Evolutionary conservation across 2,113 vertebrate genomes (phyloP).

Genomic region (Oncorhynchus keta): DNA sequence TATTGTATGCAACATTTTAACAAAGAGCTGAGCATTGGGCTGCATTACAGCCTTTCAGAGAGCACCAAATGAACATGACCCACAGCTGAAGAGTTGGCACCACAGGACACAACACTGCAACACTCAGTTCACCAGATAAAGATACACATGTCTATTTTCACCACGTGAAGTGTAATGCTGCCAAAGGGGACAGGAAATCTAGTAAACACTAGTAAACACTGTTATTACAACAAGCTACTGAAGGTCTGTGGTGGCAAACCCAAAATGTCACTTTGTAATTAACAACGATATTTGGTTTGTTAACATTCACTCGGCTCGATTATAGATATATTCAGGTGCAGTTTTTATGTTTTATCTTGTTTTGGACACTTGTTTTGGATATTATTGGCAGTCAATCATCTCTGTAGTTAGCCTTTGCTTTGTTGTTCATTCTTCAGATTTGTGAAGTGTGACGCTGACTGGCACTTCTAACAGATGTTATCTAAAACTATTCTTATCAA

Average conservation of each 20-base stretch:
- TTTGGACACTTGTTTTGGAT: neutral
- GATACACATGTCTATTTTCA: conserved; percentile 38
- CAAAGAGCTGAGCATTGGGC: too few relatives aligned
- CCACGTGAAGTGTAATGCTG: conserved; percentile 14
- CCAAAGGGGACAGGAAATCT: conserved; percentile 34
- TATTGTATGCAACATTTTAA: too few relatives aligned
- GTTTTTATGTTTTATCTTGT: neutral
- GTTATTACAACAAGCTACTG: conserved; percentile 28
- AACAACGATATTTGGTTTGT: conserved; percentile 30
- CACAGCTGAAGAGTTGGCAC: too few relatives aligned
- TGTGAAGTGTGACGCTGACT: too few relatives aligned
- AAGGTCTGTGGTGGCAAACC: neutral
- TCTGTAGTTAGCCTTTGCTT: neutral
- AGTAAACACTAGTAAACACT: conserved; percentile 29
- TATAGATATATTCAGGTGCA: conserved; percentile 4
- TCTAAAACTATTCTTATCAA: too few relatives aligned
- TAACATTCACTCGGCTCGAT: neutral
- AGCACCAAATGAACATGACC: too few relatives aligned
- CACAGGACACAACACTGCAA: neutral
- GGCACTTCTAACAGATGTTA: too few relatives aligned
- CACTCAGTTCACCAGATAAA: neutral
- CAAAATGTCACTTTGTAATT: conserved; percentile 7
- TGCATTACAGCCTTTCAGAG: too few relatives aligned
- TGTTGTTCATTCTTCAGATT: too few relatives aligned
- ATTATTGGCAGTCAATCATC: neutral